Base-by-base conservation (phyloP, 92 coral and sea anemone genomes). In the Blastomussa wellsi region DNA sequence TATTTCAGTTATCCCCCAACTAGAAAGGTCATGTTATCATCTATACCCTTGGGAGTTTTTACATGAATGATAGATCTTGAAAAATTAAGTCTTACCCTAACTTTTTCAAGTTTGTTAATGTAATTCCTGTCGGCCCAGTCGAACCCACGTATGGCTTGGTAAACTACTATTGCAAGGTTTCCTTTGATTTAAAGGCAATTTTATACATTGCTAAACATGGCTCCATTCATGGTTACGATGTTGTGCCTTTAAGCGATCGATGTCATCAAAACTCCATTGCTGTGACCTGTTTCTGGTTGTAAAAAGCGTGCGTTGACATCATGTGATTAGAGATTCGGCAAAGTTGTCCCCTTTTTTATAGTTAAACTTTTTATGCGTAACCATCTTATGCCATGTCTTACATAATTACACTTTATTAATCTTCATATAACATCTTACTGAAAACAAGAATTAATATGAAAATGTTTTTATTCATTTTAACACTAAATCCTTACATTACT, bases 271-370 rank as follows among this genome's bases (percentile, higher is more conserved):
- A 33, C n/a, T 47, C 41, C 48, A 32, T 32, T 16, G 11, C n/a
- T 9, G 9, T 31, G 76, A 67, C 76, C 78, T 51, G 72, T 17
- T 42, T 60, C 53, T 6, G 13, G 57, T 19, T 79, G 37, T 7
- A 28, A 42, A n/a, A 17, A 39, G 73, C 71, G 73, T 64, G 39
- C 12, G 72, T 44, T 79, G 53, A 79, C 73, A 79, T 26, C 42
- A 38, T 35, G 24, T 38, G 36, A 22, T n/a, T 38, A 14, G 24
- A 9, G 72, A 44, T 38, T 32, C 26, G n/a, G n/a, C n/a, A n/a
- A n/a, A n/a, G n/a, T n/a, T n/a, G 15, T 59, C 35, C 17, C 15
- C 19, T 7, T 41, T 41, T 41, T 41, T 3, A 41, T 7, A n/a
- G n/a, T n/a, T n/a, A n/a, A n/a, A 7, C 22, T 28, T 22, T 49